phyloP scores from a whole-genome alignment of 2,797 vertebrate genomes.

The Periparus ater region DNA sequence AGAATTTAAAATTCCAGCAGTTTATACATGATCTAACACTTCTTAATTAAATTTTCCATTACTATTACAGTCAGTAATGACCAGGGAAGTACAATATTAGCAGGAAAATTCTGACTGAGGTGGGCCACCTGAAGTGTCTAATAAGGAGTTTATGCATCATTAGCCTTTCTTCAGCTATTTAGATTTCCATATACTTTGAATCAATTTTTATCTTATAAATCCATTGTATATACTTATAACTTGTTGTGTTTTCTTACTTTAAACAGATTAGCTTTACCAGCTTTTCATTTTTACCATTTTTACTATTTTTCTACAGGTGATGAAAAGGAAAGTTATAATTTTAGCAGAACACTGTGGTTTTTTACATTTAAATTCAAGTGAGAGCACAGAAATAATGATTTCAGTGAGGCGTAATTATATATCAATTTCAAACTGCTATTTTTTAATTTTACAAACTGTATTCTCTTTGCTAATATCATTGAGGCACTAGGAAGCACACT shows the following conservation, averaged over 20 bases:
- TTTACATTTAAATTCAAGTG: not conserved
- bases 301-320: not conserved
- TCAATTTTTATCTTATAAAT: not conserved
- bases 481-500: not conserved
- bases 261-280: not conserved
- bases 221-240: not conserved
- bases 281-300: not conserved
- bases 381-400: not conserved
- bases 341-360: not conserved
- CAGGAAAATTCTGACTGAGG: not conserved
- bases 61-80: not conserved
- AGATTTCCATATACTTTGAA: not conserved
- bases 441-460: not conserved
- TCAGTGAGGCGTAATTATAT: not conserved
- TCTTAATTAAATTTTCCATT: slow-evolving; percentile 13
- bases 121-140: not conserved
- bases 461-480: not conserved
- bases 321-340: not conserved
- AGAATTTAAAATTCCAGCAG: not conserved
- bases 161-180: slow-evolving; percentile 8
- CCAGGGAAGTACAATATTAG: not conserved
- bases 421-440: not conserved
- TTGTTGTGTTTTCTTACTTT: not conserved
- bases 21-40: not conserved
- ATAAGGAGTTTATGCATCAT: not conserved